These are phyloP conservation scores for Mugil cephalus DNA, from an alignment of 2,113 vertebrate species.

Conservation along the genomic window DNA sequence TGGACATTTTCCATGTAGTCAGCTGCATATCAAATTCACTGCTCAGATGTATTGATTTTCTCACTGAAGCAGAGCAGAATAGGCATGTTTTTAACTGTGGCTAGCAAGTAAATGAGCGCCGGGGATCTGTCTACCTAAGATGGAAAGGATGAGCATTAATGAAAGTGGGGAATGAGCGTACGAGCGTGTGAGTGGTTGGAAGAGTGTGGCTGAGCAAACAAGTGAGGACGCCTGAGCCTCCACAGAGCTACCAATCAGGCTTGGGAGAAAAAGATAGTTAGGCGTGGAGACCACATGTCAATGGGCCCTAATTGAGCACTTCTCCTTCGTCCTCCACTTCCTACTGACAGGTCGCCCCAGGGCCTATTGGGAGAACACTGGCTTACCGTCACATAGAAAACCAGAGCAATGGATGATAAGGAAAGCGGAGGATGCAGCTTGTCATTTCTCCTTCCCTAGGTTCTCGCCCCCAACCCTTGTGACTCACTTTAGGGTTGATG, in stretches of 20 bases:
- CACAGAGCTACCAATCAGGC: constrained; percentile 46
- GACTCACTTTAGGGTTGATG: constrained; percentile 48
- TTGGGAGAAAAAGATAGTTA: constrained; percentile 54
- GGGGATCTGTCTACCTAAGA: constrained; percentile 49
- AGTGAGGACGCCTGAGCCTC: constrained; percentile 46
- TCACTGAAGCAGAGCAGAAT: constrained; percentile 17
- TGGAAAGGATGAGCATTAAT: constrained; percentile 49
- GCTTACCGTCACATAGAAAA: constrained; percentile 57
- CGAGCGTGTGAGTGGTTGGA: constrained; percentile 38
- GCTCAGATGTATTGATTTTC: constrained; percentile 12
- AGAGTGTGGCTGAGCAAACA: constrained; percentile 55
- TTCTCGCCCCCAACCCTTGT: constrained; percentile 27
- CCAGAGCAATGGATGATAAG: constrained; percentile 56
- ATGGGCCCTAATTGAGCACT: constrained; percentile 69
- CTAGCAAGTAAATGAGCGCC: constrained; percentile 54
- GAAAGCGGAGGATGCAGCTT: constrained; percentile 33
- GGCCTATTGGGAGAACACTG: constrained; percentile 61
- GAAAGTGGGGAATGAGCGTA: constrained; percentile 67
- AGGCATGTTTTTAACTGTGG: constrained; percentile 35
- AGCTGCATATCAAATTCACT: constrained; percentile 25
- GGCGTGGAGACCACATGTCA: constrained; percentile 63
- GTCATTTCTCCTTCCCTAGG: constrained; percentile 41
- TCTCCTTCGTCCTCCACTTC: constrained; percentile 62
- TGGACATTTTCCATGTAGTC: constrained; percentile 3
- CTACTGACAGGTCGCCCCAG: constrained; percentile 62